Conservation (phyloP, 2,797 vertebrate genomes). For the Aulostomus chinensis region DNA sequence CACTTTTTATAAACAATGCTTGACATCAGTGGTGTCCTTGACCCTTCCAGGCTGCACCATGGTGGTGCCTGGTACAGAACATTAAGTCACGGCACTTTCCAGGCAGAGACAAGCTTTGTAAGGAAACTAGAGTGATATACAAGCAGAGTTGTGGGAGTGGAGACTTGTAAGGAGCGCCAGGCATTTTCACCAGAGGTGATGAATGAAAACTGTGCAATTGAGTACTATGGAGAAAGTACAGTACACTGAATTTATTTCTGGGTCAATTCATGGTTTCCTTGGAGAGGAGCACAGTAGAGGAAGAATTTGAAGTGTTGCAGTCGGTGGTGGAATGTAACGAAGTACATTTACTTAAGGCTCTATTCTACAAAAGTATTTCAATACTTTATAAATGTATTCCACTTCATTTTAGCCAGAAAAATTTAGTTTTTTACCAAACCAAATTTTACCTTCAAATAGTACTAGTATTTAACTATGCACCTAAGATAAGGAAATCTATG, state of each 20-base stretch:
- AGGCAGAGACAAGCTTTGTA: constrained; percentile 63
- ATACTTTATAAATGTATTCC: not conserved
- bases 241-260: constrained; percentile 64
- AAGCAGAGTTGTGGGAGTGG: constrained; percentile 63
- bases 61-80: constrained; percentile 69
- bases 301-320: constrained; percentile 49
- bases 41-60: constrained; percentile 26
- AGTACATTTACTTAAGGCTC: not conserved
- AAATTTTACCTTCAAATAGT: no score
- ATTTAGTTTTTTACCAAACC: not conserved
- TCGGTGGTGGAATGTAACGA: not conserved
- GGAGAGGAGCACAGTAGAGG: constrained; percentile 47
- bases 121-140: constrained; percentile 64
- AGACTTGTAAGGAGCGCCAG: constrained; percentile 54
- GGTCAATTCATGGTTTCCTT: constrained; percentile 54
- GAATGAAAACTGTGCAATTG: constrained; percentile 60
- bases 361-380: not conserved
- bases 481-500: no score
- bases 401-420: not conserved
- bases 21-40: constrained; percentile 26
- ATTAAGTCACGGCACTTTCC: constrained; percentile 58
- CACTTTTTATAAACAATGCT: constrained; percentile 49
- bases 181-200: constrained; percentile 78
- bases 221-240: constrained; percentile 56
- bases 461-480: no score